phyloP scores from a whole-genome alignment of 2,113 vertebrate genomes.

The Paratilapia polleni region DNA sequence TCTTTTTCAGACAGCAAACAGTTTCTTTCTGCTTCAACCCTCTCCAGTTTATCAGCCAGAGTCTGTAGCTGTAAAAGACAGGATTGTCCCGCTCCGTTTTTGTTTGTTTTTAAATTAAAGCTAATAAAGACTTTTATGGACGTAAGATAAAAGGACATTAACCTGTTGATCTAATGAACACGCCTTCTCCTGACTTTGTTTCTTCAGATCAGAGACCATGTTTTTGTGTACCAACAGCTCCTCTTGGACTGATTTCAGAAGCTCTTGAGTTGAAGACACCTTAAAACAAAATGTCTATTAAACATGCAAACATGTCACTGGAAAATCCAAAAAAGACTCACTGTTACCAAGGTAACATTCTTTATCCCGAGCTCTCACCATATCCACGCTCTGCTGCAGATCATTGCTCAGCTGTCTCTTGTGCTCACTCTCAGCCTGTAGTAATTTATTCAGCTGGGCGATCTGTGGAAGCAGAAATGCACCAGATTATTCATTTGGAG shows the following conservation, averaged over 20 bases:
- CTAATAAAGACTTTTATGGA: accelerated
- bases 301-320: accelerated
- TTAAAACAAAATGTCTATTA: background rate
- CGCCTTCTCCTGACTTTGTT: background rate
- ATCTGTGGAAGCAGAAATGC: too few relatives aligned
- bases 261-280: background rate
- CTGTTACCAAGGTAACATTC: too few relatives aligned
- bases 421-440: too few relatives aligned
- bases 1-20: background rate
- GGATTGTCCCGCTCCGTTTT: accelerated
- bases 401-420: too few relatives aligned
- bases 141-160: accelerated
- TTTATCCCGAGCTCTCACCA: too few relatives aligned
- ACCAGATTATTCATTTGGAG: too few relatives aligned
- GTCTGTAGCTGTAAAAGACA: background rate
- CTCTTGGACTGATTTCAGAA: conserved; percentile 17
- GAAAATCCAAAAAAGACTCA: background rate
- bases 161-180: conserved; percentile 11
- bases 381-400: too few relatives aligned
- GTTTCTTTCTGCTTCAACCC: background rate
- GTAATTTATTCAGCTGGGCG: too few relatives aligned
- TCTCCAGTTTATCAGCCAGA: background rate
- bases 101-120: accelerated
- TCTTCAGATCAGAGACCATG: background rate
- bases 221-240: conserved; percentile 15